phyloP scores from a whole-genome alignment of 2,797 vertebrate genomes.

The Tachyglossus aculeatus region DNA sequence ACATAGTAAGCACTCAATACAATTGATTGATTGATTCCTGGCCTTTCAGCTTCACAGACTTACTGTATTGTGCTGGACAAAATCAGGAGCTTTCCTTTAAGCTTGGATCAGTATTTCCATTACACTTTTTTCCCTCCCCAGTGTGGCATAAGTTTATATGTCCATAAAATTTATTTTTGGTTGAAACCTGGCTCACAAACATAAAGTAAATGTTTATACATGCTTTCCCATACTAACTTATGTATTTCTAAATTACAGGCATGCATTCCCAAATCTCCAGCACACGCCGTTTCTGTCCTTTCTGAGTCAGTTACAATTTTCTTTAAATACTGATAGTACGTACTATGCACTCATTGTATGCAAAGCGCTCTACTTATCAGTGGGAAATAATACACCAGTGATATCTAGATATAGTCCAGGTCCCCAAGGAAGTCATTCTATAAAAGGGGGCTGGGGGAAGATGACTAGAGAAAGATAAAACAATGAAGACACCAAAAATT shows the following conservation, averaged over 20 bases:
- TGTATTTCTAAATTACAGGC: slow-evolving; percentile 23
- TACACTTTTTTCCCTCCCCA: slow-evolving; percentile 10
- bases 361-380: too few species aligned
- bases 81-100: slow-evolving; percentile 19
- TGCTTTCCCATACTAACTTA: slow-evolving; percentile 43
- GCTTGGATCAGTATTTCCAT: slow-evolving; percentile 41
- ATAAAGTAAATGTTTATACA: slow-evolving; percentile 59
- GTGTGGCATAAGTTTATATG: slow-evolving; percentile 48
- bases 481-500: too few species aligned
- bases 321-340: too few species aligned
- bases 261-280: slow-evolving; percentile 13
- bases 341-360: too few species aligned
- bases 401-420: too few species aligned
- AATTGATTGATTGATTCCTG: slow-evolving; percentile 39
- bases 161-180: slow-evolving; percentile 59
- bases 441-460: too few species aligned
- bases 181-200: slow-evolving; percentile 30
- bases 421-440: too few species aligned
- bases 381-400: background rate
- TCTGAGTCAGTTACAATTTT: slow-evolving; percentile 22
- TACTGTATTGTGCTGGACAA: slow-evolving; percentile 20
- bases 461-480: too few species aligned
- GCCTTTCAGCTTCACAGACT: slow-evolving; percentile 16
- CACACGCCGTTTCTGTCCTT: background rate
- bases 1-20: too few species aligned